Evolutionary conservation across 2,888 invertebrate species (phyloP), one percentile per base, ranked within the genome.

Genomic region (Anoplius nigerrimus): DNA sequence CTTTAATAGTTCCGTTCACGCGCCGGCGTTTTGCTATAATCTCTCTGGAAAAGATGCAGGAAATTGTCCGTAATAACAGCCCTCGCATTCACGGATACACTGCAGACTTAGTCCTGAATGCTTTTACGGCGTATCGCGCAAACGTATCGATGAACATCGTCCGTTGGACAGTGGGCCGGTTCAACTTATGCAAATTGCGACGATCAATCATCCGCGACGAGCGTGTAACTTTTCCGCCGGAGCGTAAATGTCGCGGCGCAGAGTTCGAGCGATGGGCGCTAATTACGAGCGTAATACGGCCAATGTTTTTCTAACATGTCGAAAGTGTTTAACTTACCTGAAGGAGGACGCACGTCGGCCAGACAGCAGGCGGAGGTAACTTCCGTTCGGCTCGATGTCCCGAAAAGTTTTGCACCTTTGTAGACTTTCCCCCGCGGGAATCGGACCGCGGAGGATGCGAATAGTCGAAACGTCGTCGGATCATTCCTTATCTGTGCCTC

Each of bases 401-500:
- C 51, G 42, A 58, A 18, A 21, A 61, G 73, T 69, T 70, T 74
- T 62, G 62, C 74, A 63, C 66, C 61, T 69, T 15, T 18, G 24
- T 20, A 46, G 46, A 18, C 43, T 42, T 8, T 18, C 16, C 21
- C 45, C 43, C 53, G 63, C 53, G 63, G 61, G 65, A 73, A 64
- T 72, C 65, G 66, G 57, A 62, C 66, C 65, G 71, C 45, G 62
- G 43, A 46, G 58, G 71, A 72, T 71, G 67, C 67, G 68, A 45
- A 62, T 62, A 53, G 69, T 60, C 58, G 61, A 58, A 71, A 67
- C 64, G 64, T 70, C 72, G 57, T 71, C 68, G 76, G 71, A 80
- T 81, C 65, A 64, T 56, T 70, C 53, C 77, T 83, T 83, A 83
- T 83, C 83, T 73, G 67, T 75, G 81, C 76, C 72, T 74, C 76